These are phyloP conservation scores for Phanerotoma sp. DNA, from an alignment of 2,888 invertebrate genomes.

Conservation along the genomic window DNA sequence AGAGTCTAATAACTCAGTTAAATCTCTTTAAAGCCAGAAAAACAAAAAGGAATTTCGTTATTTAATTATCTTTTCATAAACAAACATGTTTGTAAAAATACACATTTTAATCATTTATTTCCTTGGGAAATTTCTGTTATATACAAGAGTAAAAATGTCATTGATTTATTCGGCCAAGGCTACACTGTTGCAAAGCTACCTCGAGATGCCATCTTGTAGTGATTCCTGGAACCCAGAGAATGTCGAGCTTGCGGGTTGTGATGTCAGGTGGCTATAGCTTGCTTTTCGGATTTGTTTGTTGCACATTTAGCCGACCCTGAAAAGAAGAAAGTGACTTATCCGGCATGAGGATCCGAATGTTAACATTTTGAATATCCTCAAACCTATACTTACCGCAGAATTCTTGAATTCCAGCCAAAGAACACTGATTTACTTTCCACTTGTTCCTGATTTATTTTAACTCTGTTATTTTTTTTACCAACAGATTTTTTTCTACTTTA, in stretches of 20 bases:
- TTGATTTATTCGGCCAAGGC: not conserved
- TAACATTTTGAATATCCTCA: not conserved
- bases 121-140: too few relatives aligned
- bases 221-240: not conserved
- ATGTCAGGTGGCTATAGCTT: not conserved
- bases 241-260: not conserved
- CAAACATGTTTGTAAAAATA: too few relatives aligned
- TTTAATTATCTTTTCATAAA: too few relatives aligned
- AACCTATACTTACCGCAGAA: conserved; percentile 21
- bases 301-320: conserved; percentile 7
- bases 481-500: not conserved
- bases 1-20: too few relatives aligned
- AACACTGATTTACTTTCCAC: conserved; percentile 8
- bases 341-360: not conserved
- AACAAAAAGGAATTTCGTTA: too few relatives aligned
- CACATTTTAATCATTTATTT: too few relatives aligned
- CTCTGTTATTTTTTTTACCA: not conserved
- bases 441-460: not conserved
- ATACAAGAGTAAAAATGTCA: too few relatives aligned
- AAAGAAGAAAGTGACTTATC: conserved; percentile 2
- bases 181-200: not conserved
- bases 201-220: conserved; percentile 7
- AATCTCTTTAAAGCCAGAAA: too few relatives aligned
- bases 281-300: not conserved
- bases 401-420: conserved; percentile 31